Percentiles rank a stretch among this genome's conserved stretches.
Evolutionary conservation across 2,113 vertebrate species (phyloP).

Genomic region (Sylvicapra grimmia): DNA sequence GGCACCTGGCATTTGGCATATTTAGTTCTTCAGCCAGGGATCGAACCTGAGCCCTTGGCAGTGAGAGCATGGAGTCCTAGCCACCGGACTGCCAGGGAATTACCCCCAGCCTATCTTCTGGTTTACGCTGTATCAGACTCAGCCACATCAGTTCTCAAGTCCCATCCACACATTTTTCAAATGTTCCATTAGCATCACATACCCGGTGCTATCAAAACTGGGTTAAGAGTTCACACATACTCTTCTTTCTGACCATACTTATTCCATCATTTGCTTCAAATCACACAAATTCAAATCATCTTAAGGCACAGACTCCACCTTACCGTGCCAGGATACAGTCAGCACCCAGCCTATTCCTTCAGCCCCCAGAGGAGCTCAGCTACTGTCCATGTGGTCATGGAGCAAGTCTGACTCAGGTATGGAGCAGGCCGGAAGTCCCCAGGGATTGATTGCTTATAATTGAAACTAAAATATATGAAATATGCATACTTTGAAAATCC

Average conservation of each 20-base stretch:
- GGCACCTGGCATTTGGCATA: not conserved
- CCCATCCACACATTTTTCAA: not conserved
- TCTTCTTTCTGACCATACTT: not conserved
- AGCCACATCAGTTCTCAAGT: not conserved
- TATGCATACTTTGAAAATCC: not conserved
- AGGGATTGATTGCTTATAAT: not conserved
- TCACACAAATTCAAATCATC: not conserved
- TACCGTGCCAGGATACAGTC: no score
- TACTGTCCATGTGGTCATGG: no score
- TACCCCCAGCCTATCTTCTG: not conserved
- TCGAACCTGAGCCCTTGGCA: not conserved
- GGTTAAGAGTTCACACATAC: not conserved
- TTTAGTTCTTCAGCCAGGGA: not conserved
- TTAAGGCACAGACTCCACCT: not conserved
- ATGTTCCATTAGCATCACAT: not conserved
- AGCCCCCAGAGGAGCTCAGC: fast-evolving
- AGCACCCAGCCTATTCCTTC: not conserved
- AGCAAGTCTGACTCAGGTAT: not conserved
- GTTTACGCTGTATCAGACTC: not conserved
- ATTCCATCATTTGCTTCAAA: not conserved
- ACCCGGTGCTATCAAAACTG: not conserved
- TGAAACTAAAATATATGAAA: not conserved
- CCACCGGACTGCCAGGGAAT: not conserved
- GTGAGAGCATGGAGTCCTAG: not conserved
- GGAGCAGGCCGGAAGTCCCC: not conserved